Evolutionary conservation across 2,113 vertebrate species (phyloP), one percentile per base, ranked within the genome.

Genomic region (Anolis carolinensis): DNA sequence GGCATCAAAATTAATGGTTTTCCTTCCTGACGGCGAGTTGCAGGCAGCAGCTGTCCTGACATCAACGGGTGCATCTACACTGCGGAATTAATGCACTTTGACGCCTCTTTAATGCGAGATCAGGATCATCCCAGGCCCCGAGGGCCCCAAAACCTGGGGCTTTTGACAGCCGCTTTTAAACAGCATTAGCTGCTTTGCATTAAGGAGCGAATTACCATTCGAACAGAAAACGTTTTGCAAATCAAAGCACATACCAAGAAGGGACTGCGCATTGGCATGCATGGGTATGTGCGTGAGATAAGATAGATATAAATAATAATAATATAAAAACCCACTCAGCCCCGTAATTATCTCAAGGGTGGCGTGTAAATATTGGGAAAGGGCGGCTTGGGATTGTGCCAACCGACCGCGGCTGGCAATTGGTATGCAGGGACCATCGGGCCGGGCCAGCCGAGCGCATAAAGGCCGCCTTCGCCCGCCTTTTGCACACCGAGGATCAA

Each of bases 391-490:
- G 88, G 86, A 32, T 30, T 3, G 55, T 0, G 82, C 75, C 83
- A 88, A 50, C 48, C 85, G 86, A 50, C 48, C 85, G 86, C 10
- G 7, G 10, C 1, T 88, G 84, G 81, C 80, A 81, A 93, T 90
- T 88, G 89, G 91, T 86, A 92, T 87, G 91, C 92, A 89, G 34
- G 55, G 91, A 87, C 75, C 79, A 81, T 23, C 65, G 79, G 10
- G 77, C 0, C 1, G 13, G 88, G 86, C 92, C 94, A 92, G 93
- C 84, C 88, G 89, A 84, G 90, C 91, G 84, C 48, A 44, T 44
- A 44, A 44, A 44, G 39, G 39, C 39, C 62, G 23, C 63, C 18
- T 20, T 25, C 63, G 1, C 20, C 23, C 20, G 13, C 63, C 21
- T 20, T 23, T 65, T 8, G 27, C 63, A 67, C 63, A 67, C 63